These are phyloP conservation scores for Urocolius indicus DNA, from an alignment of 2,113 vertebrate species.

Conservation along the genomic window DNA sequence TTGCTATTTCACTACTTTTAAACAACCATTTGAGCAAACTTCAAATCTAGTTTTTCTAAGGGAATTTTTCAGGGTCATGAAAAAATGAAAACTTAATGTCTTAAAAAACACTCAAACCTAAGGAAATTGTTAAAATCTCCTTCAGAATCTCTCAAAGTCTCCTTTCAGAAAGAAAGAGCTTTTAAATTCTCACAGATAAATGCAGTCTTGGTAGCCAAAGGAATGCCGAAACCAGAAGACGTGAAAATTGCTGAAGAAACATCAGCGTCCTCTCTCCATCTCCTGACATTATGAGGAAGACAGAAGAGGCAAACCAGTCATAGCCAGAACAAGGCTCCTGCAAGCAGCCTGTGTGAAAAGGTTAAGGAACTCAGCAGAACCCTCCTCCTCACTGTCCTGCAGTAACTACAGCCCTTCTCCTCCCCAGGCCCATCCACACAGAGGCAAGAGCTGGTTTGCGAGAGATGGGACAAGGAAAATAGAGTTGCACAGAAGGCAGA, in stretches of 20 bases:
- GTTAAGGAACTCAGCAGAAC: constrained; percentile 80
- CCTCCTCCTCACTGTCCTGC: background rate
- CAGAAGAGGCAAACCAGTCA: constrained; percentile 91
- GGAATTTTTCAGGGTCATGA: background rate
- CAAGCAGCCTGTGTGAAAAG: constrained; percentile 75
- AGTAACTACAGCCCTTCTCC: background rate
- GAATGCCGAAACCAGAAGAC: constrained; percentile 88
- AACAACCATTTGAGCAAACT: background rate
- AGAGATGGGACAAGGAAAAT: background rate
- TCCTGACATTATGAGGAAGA: constrained; percentile 90
- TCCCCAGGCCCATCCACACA: fast-evolving
- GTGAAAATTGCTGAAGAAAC: constrained; percentile 84
- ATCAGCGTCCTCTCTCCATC: constrained; percentile 79
- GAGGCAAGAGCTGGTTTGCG: background rate
- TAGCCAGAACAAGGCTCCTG: constrained; percentile 79
- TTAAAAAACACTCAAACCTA: background rate
- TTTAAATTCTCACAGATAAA: constrained; percentile 83
- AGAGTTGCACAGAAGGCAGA: background rate
- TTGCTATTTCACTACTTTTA: background rate
- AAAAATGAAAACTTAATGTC: background rate
- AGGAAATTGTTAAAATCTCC: background rate
- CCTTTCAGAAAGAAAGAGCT: constrained; percentile 5
- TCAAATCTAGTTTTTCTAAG: background rate
- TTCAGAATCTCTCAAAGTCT: background rate
- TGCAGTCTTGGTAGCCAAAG: constrained; percentile 90